Evolutionary conservation across 1,140 invertebrate genomes (phyloP).

Genomic region (Apis mellifera): Amel_HAv3.1 CM009942.2:9739001-9739500

Average conservation of each 20-base stretch:
- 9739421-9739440: neutral
- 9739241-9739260: slow-evolving; percentile 44
- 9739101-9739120: neutral
- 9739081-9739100: neutral
- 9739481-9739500: slow-evolving; percentile 53
- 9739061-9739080: neutral
- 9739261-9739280: neutral
- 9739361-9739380: too few species aligned
- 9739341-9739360: too few species aligned
- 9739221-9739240: slow-evolving; percentile 39
- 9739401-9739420: neutral
- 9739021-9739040: neutral
- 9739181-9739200: slow-evolving; percentile 36
- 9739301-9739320: too few species aligned
- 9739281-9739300: too few species aligned
- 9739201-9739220: neutral
- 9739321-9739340: too few species aligned
- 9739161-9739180: too few species aligned
- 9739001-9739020: neutral
- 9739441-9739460: neutral
- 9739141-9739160: neutral
- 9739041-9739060: slow-evolving; percentile 17
- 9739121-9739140: neutral
- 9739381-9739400: too few species aligned
- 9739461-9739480: slow-evolving; percentile 43